Base-by-base conservation (phyloP, 2,797 vertebrate genomes). In the Lindbergichthys nudifrons region DNA sequence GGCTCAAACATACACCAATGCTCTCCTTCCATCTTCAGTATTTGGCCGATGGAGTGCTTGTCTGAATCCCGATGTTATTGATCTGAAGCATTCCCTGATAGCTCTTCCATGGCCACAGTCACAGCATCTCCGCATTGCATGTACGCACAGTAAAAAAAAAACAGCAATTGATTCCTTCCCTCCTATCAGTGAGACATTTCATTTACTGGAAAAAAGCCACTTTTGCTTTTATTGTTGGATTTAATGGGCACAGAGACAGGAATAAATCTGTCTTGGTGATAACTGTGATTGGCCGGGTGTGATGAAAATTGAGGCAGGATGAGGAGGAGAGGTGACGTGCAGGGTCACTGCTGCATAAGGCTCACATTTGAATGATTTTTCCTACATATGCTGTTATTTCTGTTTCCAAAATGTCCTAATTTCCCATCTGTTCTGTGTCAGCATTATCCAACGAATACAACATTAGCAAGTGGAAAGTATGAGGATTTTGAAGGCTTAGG, bases 191-290 rank as follows among this genome's bases (percentile, higher is more conserved):
- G 41, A 85, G 80, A 87, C 73, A 58, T 90, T 90, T 88, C 58
- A 85, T 84, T 92, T 74, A 82, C 80, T 84, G 83, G 85, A 89
- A 87, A 75, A 83, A 86, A 80, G 78, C 76, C 78, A 83, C 72
- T 75, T 70, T 81, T 77, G 62, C 81, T 82, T 81, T 79, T 79
- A 82, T 76, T 80, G 72, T 78, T 72, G 72, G 59, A 53, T 87
- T 82, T 81, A 75, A 77, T 16, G 66, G 76, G 67, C 75, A 70
- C 3, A 48, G 75, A 68, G 83, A 88, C 80, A 77, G 75, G 59
- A 81, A 88, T 82, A 81, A 84, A 80, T 79, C 65, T 3, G 56
- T 56, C 47, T 43, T 52, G 58, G 73, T 70, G 81, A 81, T 66
- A 73, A 82, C 66, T 73, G 18, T 70, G 67, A 82, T 63, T 73